A percentile compares a stretch with the other conserved stretches of the same genome.
Evolutionary conservation across 2,888 invertebrate genomes (phyloP).

Genomic region (Ischnura elegans): DNA sequence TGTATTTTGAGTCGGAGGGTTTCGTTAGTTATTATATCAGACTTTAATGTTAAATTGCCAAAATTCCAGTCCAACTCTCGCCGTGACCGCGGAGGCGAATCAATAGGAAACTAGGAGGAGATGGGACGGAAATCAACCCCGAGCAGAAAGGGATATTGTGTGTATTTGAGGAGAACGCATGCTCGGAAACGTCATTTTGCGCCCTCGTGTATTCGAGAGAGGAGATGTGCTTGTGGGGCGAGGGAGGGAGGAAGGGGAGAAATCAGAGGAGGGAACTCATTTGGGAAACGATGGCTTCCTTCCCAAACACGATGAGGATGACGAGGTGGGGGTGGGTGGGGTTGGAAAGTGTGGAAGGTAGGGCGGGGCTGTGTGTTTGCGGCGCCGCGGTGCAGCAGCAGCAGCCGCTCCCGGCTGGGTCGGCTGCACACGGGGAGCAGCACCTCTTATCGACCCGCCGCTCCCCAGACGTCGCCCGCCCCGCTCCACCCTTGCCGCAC

Average conservation of each 20-base stretch:
- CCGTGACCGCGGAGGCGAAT: background rate
- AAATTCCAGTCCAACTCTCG: too few relatives aligned
- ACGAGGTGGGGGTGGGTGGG: background rate
- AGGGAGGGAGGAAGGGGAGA: background rate
- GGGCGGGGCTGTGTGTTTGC: background rate
- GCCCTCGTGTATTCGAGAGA: background rate
- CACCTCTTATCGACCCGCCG: slow-evolving; percentile 53
- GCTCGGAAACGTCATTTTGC: background rate
- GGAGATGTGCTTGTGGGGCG: background rate
- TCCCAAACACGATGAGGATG: background rate
- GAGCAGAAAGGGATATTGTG: background rate
- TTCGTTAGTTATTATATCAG: too few relatives aligned
- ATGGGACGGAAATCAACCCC: background rate
- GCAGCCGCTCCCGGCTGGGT: background rate
- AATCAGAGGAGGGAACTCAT: background rate
- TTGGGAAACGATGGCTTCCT: background rate
- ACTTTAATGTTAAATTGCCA: too few relatives aligned
- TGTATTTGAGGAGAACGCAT: background rate
- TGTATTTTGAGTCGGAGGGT: too few relatives aligned
- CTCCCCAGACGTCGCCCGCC: slow-evolving; percentile 48
- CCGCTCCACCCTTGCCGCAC: background rate
- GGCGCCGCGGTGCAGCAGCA: background rate
- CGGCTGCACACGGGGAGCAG: slow-evolving; percentile 43
- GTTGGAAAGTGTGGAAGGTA: background rate
- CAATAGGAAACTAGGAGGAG: background rate